A percentile compares a stretch with the other conserved stretches of the same genome.
Conservation (phyloP, 2,797 vertebrate genomes). For the Micromesistius poutassou region DNA sequence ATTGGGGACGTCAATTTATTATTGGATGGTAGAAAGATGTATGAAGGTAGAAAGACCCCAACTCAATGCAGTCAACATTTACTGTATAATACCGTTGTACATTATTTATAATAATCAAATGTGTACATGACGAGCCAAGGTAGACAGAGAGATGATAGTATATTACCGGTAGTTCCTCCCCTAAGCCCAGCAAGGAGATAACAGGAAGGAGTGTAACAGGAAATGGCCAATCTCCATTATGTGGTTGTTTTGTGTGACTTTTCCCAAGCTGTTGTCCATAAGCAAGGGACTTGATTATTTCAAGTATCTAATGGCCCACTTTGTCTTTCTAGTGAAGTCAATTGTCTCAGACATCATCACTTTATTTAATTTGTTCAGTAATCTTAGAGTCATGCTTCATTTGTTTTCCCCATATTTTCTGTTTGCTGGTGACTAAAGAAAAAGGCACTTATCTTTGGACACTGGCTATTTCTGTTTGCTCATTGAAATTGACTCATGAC, state of each 20-base stretch:
- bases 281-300: not conserved
- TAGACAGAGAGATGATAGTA: not conserved
- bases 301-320: not conserved
- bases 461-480: constrained; percentile 10
- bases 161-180: not conserved
- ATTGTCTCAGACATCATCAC: not conserved
- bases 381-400: not conserved
- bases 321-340: not conserved
- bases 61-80: too few species aligned
- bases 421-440: not conserved
- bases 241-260: constrained; percentile 7
- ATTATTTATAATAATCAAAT: not conserved
- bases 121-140: not conserved
- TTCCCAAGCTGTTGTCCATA: not conserved
- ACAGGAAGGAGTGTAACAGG: too few species aligned
- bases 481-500: constrained; percentile 25
- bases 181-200: not conserved
- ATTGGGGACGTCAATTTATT: not conserved
- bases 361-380: not conserved
- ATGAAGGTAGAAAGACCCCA: too few species aligned
- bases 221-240: not conserved
- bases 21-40: too few species aligned
- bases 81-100: too few species aligned
- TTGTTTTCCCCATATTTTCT: not conserved
- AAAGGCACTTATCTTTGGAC: constrained; percentile 9